Conservation (phyloP, 2,797 vertebrate species). For the Eutrigla gurnardus region DNA sequence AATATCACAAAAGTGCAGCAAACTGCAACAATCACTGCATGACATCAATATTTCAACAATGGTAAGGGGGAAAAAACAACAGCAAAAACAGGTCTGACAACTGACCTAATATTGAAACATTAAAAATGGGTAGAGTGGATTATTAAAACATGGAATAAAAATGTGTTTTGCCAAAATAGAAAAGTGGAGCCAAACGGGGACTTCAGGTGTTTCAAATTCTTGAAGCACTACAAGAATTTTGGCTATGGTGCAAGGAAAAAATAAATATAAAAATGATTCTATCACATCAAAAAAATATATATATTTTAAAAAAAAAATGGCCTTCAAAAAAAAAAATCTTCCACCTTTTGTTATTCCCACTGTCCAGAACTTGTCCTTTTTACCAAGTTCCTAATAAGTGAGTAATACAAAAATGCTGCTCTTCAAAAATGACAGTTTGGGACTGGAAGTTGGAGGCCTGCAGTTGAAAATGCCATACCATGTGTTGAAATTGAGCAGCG, state of each 20-base stretch:
- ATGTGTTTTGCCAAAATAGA: constrained; percentile 95
- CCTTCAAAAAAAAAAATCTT: constrained; percentile 83
- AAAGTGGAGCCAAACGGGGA: constrained; percentile 96
- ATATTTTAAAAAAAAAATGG: constrained; percentile 68
- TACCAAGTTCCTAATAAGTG: constrained; percentile 77
- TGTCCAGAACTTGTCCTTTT: constrained; percentile 76
- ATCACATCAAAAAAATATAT: constrained; percentile 63
- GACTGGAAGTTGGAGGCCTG: constrained; percentile 81
- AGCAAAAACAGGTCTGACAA: constrained; percentile 89
- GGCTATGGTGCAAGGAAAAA: constrained; percentile 86
- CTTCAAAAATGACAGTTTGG: constrained; percentile 83
- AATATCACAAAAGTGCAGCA: constrained; percentile 86
- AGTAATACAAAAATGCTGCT: constrained; percentile 54
- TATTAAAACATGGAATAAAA: constrained; percentile 97
- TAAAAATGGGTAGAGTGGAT: constrained; percentile 96
- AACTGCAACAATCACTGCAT: constrained; percentile 86
- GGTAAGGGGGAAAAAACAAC: constrained; percentile 89
- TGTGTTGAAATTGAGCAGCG: constrained; percentile 83
- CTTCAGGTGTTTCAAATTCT: constrained; percentile 92
- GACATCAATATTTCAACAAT: constrained; percentile 90
- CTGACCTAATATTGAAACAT: constrained; percentile 95
- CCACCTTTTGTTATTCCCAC: constrained; percentile 83
- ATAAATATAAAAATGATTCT: constrained; percentile 80
- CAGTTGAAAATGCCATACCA: constrained; percentile 80
- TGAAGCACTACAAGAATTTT: constrained; percentile 96